Conservation (phyloP, 2,113 vertebrate species). For the Corythornis vintsioides region DNA sequence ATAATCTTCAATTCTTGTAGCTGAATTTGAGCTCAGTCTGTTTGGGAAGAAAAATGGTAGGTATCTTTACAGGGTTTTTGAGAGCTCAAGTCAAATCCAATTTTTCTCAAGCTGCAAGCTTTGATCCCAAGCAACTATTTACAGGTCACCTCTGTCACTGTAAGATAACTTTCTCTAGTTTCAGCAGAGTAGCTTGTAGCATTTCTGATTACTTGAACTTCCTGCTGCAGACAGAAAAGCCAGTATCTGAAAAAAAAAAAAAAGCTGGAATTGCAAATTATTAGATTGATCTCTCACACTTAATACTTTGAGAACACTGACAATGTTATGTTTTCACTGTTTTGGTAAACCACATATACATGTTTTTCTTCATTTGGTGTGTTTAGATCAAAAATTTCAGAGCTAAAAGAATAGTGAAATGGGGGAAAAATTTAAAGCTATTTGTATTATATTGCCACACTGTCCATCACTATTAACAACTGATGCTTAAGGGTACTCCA, state of each 20-base stretch:
- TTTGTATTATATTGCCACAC: neutral
- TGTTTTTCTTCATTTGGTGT: neutral
- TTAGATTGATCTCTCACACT: slow-evolving; percentile 3
- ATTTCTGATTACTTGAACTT: slow-evolving; percentile 53
- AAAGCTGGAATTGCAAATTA: slow-evolving; percentile 25
- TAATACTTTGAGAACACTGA: slow-evolving; percentile 18
- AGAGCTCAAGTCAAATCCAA: slow-evolving; percentile 55
- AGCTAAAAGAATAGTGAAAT: neutral
- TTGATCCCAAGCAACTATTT: slow-evolving; percentile 51
- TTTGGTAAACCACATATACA: neutral
- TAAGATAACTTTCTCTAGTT: slow-evolving; percentile 53
- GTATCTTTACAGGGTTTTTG: slow-evolving; percentile 55
- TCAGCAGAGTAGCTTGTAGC: slow-evolving; percentile 43
- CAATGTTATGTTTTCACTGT: slow-evolving; percentile 11
- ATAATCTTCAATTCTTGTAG: slow-evolving; percentile 57
- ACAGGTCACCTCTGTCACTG: slow-evolving; percentile 47
- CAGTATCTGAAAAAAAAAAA: slow-evolving; percentile 9
- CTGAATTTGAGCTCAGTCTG: slow-evolving; percentile 51
- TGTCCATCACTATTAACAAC: neutral
- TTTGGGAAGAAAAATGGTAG: slow-evolving; percentile 56
- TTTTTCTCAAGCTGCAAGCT: slow-evolving; percentile 68
- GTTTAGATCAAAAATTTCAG: neutral
- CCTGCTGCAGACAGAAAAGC: slow-evolving; percentile 44
- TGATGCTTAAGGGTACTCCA: neutral
- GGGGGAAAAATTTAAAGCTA: neutral